phyloP scores from a whole-genome alignment of 2,113 vertebrate genomes.

The Siniperca knerii region DNA sequence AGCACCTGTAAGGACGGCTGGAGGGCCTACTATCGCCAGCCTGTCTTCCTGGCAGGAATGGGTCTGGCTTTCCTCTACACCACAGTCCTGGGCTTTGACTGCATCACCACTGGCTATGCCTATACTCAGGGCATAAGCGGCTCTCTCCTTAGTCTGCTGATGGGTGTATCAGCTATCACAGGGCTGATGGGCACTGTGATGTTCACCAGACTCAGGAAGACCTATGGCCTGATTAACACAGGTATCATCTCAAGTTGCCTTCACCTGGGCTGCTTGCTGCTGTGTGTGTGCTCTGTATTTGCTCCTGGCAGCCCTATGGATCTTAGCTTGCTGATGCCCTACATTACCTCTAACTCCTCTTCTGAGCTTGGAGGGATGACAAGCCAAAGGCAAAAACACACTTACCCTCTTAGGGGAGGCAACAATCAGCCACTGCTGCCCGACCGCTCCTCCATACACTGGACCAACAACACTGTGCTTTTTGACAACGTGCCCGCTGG shows the following conservation, averaged over 20 bases:
- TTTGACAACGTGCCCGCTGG: slow-evolving; percentile 82
- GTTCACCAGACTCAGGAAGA: slow-evolving; percentile 84
- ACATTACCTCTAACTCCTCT: slow-evolving; percentile 75
- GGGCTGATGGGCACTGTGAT: slow-evolving; percentile 85
- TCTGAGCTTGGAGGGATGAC: slow-evolving; percentile 69
- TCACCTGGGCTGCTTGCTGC: slow-evolving; percentile 84
- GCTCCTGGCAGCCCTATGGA: slow-evolving; percentile 87
- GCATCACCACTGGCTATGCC: slow-evolving; percentile 86
- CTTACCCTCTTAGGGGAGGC: slow-evolving; percentile 78
- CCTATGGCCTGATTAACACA: slow-evolving; percentile 84
- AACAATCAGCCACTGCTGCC: slow-evolving; percentile 86
- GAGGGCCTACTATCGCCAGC: slow-evolving; percentile 84
- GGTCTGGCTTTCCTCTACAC: slow-evolving; percentile 88
- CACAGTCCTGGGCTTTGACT: slow-evolving; percentile 87
- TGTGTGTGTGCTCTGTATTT: slow-evolving; percentile 88
- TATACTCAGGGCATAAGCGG: slow-evolving; percentile 87
- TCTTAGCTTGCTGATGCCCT: slow-evolving; percentile 78
- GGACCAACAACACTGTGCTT: slow-evolving; percentile 88
- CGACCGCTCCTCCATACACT: slow-evolving; percentile 86
- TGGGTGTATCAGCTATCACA: slow-evolving; percentile 84
- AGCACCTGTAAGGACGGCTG: slow-evolving; percentile 82
- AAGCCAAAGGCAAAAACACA: slow-evolving; percentile 78
- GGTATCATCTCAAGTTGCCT: slow-evolving; percentile 86
- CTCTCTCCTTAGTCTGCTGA: slow-evolving; percentile 88
- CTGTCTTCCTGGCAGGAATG: slow-evolving; percentile 86